A percentile compares a stretch with the other conserved stretches of the same genome.
These are phyloP conservation scores for Iguana delicatissima DNA, from an alignment of 2,797 vertebrate genomes.

Conservation along the genomic window DNA sequence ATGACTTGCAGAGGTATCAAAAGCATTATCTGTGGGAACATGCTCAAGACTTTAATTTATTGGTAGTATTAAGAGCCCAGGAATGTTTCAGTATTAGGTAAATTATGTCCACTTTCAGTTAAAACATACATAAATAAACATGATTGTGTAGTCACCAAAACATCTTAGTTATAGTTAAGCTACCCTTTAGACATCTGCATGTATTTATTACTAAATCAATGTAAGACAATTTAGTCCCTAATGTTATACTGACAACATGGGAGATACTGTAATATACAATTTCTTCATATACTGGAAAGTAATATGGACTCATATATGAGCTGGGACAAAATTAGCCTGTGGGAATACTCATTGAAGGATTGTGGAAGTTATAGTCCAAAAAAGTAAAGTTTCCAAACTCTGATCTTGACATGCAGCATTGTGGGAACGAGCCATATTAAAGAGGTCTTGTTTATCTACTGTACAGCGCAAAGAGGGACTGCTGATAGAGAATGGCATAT, in stretches of 20 bases:
- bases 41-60: conserved; percentile 23
- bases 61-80: background rate
- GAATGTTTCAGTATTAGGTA: background rate
- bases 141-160: background rate
- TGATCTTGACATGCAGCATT: background rate
- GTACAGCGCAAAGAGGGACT: too few relatives aligned
- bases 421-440: background rate
- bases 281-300: background rate
- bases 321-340: background rate
- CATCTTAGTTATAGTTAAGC: background rate
- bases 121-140: background rate
- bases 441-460: background rate
- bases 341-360: background rate
- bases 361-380: background rate
- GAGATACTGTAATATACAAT: background rate
- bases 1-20: background rate
- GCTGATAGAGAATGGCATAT: too few relatives aligned
- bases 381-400: too few relatives aligned
- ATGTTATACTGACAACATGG: background rate
- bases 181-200: conserved; percentile 14
- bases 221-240: background rate
- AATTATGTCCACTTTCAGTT: background rate
- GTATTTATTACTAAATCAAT: background rate
- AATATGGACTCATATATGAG: background rate
- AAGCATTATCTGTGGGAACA: background rate